Evolutionary conservation across 2,888 invertebrate species (phyloP).

Genomic region (Sphinx pinastri): DNA sequence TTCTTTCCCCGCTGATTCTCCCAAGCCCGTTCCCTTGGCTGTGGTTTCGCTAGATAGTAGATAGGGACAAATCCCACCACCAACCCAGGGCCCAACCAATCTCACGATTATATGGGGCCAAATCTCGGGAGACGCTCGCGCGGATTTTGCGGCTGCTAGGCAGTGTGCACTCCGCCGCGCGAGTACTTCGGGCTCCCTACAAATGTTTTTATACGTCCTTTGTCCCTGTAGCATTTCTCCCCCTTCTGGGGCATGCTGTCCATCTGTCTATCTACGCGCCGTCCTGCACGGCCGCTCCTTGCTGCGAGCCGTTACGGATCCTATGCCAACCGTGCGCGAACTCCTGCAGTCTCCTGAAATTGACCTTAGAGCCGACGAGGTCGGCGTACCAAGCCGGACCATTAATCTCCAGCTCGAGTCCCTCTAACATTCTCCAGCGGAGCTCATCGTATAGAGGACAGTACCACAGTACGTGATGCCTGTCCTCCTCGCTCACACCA

Average conservation of each 20-base stretch:
- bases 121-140: neutral
- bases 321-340: neutral
- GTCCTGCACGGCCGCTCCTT: neutral
- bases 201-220: neutral
- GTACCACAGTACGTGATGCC: conserved; percentile 22
- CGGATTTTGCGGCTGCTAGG: no score
- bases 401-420: neutral
- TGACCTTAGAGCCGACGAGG: neutral
- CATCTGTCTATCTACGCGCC: neutral
- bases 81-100: conserved; percentile 6
- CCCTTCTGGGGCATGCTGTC: neutral
- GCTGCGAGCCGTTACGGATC: neutral
- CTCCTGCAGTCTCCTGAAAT: neutral
- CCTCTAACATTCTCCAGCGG: conserved; percentile 12
- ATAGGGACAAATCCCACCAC: neutral
- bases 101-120: neutral
- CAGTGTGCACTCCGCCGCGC: no score
- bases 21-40: no score
- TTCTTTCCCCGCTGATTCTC: no score
- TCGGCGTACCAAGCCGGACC: neutral
- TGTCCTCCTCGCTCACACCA: neutral
- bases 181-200: neutral
- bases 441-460: conserved; percentile 11
- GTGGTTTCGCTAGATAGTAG: no score
- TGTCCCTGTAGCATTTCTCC: neutral